phyloP scores from a whole-genome alignment of 2,113 vertebrate genomes.

The Menidia beryllina region DNA sequence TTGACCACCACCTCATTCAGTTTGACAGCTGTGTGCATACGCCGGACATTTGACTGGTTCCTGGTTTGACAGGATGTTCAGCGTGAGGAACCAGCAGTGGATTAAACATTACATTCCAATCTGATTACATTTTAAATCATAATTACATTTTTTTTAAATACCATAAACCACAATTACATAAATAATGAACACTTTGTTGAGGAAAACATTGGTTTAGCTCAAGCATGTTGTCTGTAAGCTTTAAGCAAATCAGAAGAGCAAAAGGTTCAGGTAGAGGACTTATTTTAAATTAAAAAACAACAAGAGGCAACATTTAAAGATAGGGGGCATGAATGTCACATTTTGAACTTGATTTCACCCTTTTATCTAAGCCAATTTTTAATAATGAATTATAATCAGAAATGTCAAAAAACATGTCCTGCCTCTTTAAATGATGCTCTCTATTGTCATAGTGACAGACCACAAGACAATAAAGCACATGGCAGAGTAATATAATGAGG shows the following conservation, averaged over 20 bases:
- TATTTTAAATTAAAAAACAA: conserved; percentile 12
- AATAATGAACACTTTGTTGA: no score
- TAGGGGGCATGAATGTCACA: not conserved
- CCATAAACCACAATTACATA: no score
- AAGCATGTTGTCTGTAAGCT: conserved; percentile 8
- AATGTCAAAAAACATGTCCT: not conserved
- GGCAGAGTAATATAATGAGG: not conserved
- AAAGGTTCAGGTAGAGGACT: conserved; percentile 1
- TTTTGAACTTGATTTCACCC: not conserved
- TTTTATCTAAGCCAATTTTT: not conserved
- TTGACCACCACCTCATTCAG: conserved; percentile 92
- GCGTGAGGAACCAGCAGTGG: conserved; percentile 11
- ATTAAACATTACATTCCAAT: not conserved
- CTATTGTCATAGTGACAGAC: conserved; percentile 9
- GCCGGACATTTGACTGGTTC: conserved; percentile 94
- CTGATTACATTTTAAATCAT: not conserved
- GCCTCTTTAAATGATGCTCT: conserved; percentile 51
- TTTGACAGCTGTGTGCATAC: conserved; percentile 97
- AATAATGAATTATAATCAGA: no score
- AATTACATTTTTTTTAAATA: not conserved
- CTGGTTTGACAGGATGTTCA: conserved; percentile 66
- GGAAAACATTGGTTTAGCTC: not conserved
- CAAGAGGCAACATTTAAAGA: conserved; percentile 51
- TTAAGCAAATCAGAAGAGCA: conserved; percentile 17
- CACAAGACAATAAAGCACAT: conserved; percentile 11